phyloP scores from a whole-genome alignment of 1,140 invertebrate genomes.

The Nasonia giraulti region DNA sequence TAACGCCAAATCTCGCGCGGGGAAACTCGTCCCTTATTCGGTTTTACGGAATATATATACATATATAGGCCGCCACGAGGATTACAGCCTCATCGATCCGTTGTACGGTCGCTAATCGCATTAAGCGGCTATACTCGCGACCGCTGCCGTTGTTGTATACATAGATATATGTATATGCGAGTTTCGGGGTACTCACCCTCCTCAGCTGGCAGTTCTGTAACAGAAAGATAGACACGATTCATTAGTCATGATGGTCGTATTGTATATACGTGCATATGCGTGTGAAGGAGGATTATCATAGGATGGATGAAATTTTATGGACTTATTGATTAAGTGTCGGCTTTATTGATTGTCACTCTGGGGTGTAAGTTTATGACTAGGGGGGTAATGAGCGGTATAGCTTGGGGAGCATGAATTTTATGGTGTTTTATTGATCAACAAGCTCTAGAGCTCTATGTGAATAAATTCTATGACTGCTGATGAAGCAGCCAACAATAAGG shows the following conservation, averaged over 20 bases:
- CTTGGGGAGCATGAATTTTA: no score
- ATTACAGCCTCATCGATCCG: constrained; percentile 31
- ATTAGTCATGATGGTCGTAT: constrained; percentile 6
- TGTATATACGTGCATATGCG: background rate
- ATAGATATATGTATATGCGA: background rate
- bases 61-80: background rate
- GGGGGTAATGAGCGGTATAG: background rate
- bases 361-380: background rate
- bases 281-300: background rate
- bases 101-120: constrained; percentile 2
- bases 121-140: background rate
- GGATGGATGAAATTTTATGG: background rate
- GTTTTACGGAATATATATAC: no score
- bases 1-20: no score
- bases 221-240: constrained; percentile 60
- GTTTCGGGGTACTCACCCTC: constrained; percentile 77
- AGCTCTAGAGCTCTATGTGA: no score
- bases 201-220: constrained; percentile 85
- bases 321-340: background rate
- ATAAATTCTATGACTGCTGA: no score
- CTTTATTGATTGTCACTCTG: background rate
- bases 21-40: no score
- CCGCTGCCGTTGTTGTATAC: background rate
- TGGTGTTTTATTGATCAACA: no score
- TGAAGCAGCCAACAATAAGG: no score